Percentiles rank a stretch among this genome's conserved stretches.
Conservation (phyloP, 2,113 vertebrate species). For the Centropus unirufus region DNA sequence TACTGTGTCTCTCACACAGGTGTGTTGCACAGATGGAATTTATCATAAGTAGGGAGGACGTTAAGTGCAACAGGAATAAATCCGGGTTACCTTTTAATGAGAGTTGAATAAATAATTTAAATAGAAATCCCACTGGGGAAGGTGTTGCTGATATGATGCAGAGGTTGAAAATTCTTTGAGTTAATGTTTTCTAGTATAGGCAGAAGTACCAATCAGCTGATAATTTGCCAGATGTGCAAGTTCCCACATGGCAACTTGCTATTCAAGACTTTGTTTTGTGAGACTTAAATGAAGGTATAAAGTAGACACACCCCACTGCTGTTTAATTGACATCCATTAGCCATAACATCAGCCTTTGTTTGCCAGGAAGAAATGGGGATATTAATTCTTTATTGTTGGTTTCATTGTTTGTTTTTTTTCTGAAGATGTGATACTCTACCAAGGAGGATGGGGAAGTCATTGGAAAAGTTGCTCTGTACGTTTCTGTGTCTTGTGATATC, state of each 20-base stretch:
- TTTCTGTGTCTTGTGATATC: neutral
- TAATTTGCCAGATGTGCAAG: neutral
- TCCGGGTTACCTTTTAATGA: conserved; percentile 3
- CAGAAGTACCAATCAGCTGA: neutral
- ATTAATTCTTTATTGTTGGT: neutral
- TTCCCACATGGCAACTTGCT: neutral
- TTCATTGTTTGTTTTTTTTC: neutral
- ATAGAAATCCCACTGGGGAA: neutral
- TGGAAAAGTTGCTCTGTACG: neutral
- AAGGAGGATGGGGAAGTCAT: neutral
- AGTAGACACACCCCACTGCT: neutral
- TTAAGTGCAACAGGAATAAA: neutral
- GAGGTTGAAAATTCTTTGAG: neutral
- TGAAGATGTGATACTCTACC: neutral
- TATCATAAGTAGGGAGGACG: neutral
- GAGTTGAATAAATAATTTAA: conserved; percentile 13
- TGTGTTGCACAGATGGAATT: conserved; percentile 18
- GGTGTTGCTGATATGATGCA: neutral
- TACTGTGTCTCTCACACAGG: neutral
- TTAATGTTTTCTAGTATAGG: neutral
- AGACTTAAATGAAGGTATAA: neutral
- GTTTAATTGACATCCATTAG: neutral
- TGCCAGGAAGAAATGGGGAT: neutral
- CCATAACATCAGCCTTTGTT: neutral
- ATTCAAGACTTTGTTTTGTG: neutral